Conservation (phyloP, 2,888 invertebrate genomes). For the Leptinotarsa rubiginosa region DNA sequence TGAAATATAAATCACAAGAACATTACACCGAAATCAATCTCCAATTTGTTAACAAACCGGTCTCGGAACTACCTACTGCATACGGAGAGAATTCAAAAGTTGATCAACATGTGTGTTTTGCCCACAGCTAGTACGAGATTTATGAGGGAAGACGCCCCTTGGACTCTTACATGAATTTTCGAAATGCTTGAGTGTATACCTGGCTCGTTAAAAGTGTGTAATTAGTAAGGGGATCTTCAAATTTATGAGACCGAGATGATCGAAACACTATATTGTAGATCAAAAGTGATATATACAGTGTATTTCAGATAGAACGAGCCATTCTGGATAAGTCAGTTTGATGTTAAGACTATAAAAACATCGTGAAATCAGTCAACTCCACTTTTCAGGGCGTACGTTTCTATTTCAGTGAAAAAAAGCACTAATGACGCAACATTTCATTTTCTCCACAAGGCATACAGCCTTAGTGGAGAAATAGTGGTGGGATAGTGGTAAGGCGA, state of each 20-base stretch:
- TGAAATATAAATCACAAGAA: slow-evolving; percentile 48
- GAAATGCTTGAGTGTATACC: slow-evolving; percentile 23
- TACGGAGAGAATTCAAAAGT: slow-evolving; percentile 25
- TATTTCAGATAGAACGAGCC: too few species aligned
- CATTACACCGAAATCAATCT: slow-evolving; percentile 47
- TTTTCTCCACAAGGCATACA: too few species aligned
- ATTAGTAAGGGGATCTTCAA: slow-evolving; percentile 28
- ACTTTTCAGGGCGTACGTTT: too few species aligned
- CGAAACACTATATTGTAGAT: not conserved
- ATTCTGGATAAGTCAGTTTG: too few species aligned
- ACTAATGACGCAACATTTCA: too few species aligned
- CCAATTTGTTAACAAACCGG: slow-evolving; percentile 47
- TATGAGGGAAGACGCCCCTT: slow-evolving; percentile 29
- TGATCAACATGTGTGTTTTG: slow-evolving; percentile 33
- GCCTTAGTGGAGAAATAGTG: too few species aligned
- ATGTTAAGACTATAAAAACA: too few species aligned
- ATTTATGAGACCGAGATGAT: slow-evolving; percentile 28
- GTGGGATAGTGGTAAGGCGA: too few species aligned
- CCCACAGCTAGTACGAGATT: slow-evolving; percentile 31
- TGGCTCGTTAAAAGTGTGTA: slow-evolving; percentile 30
- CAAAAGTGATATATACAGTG: not conserved
- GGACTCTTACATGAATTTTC: slow-evolving; percentile 28
- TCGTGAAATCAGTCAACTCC: too few species aligned
- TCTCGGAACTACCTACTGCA: slow-evolving; percentile 38
- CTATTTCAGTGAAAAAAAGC: too few species aligned